These are phyloP conservation scores for Lutjanus argentimaculatus DNA, from an alignment of 2,797 vertebrate genomes.

Conservation along the genomic window DNA sequence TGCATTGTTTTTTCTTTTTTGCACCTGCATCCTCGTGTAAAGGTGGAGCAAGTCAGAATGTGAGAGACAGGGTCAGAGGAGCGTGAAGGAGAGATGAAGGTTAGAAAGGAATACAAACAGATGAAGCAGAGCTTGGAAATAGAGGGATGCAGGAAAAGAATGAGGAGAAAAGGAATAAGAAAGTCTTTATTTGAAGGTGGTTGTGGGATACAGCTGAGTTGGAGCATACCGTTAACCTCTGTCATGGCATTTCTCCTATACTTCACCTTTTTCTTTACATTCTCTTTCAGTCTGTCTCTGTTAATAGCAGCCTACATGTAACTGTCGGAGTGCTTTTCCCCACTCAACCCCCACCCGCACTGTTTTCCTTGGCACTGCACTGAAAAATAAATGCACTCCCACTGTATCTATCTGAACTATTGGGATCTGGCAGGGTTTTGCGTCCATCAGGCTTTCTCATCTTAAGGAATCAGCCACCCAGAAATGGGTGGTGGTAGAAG, in stretches of 20 bases:
- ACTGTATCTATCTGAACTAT: constrained; percentile 59
- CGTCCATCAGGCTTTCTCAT: constrained; percentile 72
- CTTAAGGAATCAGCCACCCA: constrained; percentile 76
- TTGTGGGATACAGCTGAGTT: constrained; percentile 9
- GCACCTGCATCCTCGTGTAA: constrained; percentile 40
- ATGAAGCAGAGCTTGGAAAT: constrained; percentile 2
- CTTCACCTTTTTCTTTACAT: constrained; percentile 23
- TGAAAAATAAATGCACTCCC: constrained; percentile 78
- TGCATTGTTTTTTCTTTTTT: constrained; percentile 27
- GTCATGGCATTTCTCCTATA: constrained; percentile 22
- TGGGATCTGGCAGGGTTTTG: constrained; percentile 57
- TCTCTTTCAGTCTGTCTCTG: constrained; percentile 40
- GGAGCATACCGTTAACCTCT: constrained; percentile 53
- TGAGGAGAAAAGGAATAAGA: neutral
- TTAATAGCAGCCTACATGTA: constrained; percentile 51
- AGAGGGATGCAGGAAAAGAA: neutral
- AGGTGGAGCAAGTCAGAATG: constrained; percentile 40
- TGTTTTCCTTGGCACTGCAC: constrained; percentile 57
- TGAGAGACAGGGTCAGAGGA: constrained; percentile 51
- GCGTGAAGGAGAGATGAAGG: constrained; percentile 69
- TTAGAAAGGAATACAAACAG: constrained; percentile 37
- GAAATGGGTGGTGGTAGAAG: constrained; percentile 61
- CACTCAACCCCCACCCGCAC: constrained; percentile 49
- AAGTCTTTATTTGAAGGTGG: constrained; percentile 8
- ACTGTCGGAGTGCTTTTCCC: constrained; percentile 72